phyloP scores from a whole-genome alignment of 2,888 invertebrate species.

The Hydropsyche betteni region DNA sequence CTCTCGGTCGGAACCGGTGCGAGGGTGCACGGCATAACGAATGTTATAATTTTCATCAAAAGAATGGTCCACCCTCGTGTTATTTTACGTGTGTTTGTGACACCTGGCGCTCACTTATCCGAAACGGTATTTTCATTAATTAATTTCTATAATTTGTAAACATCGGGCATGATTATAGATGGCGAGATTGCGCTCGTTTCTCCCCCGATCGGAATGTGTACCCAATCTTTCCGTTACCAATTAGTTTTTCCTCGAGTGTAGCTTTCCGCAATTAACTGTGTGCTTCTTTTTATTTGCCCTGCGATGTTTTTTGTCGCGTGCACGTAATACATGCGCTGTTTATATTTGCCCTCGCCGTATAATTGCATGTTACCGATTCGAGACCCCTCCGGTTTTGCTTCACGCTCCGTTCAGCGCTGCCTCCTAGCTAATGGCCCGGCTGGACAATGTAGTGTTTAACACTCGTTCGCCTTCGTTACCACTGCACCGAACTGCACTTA shows the following conservation, averaged over 20 bases:
- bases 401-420: conserved; percentile 11
- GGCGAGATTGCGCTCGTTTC: too few species aligned
- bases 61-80: conserved; percentile 5
- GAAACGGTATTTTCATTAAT: too few species aligned
- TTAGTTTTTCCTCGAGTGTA: background rate
- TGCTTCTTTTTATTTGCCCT: background rate
- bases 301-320: conserved; percentile 10
- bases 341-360: conserved; percentile 22
- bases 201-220: too few species aligned
- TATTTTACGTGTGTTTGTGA: conserved; percentile 26
- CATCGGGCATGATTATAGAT: too few species aligned
- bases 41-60: conserved; percentile 31
- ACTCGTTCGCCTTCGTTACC: conserved; percentile 21
- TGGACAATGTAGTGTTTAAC: conserved; percentile 18
- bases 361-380: conserved; percentile 18
- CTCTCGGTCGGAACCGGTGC: conserved; percentile 20
- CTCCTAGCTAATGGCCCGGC: conserved; percentile 10
- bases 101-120: conserved; percentile 14
- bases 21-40: conserved; percentile 35
- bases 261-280: background rate
- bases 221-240: too few species aligned
- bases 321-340: conserved; percentile 10
- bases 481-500: conserved; percentile 13
- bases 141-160: too few species aligned
- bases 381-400: background rate